These are phyloP conservation scores for Gallinago stenura DNA, from an alignment of 2,797 vertebrate genomes.

Conservation along the genomic window DNA sequence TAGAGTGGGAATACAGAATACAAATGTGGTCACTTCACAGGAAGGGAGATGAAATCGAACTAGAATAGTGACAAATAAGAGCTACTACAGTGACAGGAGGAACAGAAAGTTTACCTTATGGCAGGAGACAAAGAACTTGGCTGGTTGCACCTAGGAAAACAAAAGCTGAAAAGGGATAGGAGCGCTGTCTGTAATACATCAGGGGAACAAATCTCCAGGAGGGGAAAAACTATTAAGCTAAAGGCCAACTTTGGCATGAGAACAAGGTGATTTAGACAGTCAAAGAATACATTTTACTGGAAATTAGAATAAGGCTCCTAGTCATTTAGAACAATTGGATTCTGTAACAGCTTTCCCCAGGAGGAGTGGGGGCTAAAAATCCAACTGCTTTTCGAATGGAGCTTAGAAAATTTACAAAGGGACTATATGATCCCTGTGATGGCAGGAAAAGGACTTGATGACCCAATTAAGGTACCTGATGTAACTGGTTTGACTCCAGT, in stretches of 20 bases:
- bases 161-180: slow-evolving; percentile 32
- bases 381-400: neutral
- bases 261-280: neutral
- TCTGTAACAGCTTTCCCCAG: slow-evolving; percentile 6
- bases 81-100: neutral
- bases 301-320: slow-evolving; percentile 11
- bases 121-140: slow-evolving; percentile 17
- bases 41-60: neutral
- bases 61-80: neutral
- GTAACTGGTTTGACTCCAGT: neutral
- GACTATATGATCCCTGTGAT: neutral
- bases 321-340: slow-evolving; percentile 12
- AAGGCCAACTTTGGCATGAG: slow-evolving; percentile 22
- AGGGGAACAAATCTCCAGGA: neutral
- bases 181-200: neutral
- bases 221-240: neutral
- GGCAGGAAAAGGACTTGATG: neutral
- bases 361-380: neutral
- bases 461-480: neutral
- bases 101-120: neutral
- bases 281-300: slow-evolving; percentile 28
- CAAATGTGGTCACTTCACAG: neutral
- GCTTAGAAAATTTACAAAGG: neutral
- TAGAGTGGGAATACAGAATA: neutral
- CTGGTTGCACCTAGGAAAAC: neutral